Base-by-base conservation (phyloP, 92 coral and sea anemone genomes). In the Porites cylindrica region DNA sequence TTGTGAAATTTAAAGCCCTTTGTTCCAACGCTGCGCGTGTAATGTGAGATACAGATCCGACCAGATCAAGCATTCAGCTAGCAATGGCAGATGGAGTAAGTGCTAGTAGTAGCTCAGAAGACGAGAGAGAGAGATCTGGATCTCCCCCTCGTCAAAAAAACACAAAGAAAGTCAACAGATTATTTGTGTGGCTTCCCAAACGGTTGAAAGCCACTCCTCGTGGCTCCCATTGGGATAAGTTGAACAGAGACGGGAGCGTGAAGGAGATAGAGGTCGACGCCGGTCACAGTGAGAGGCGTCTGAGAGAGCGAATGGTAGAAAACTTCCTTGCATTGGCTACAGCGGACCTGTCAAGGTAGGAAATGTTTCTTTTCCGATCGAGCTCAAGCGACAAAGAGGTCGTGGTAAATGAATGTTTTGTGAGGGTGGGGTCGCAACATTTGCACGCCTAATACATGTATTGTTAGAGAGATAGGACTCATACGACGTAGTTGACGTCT, bases 101-200 rank as follows among this genome's bases (percentile, higher is more conserved):
- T 62, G 67, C 67, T 62, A 62, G 67, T 62, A 62, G 67, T 62
- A 62, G 67, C 67, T 62, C 67, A 62, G 67, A 62, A 62, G 67
- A 62, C 11, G 67, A 62, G 16, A 62, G 9, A 62, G 67, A 6
- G 67, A 62, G 67, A 62, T 6, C 67, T 62, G 67, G 11, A 62
- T 62, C 67, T 62, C 67, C 67, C 67, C 67, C 67, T 62, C 67
- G 67, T 62, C 10, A 13, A 62, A 62, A 7, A 62, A 62, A 62
- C 67, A 62, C 67, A 2, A 62, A 62, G 67, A 62, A 62, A 62
- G 67, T 62, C 8, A 62, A 62, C 67, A 62, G 67, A 62, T 62
- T 62, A 62, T 62, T 62, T 62, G 67, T 62, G 67, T 62, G 67
- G 67, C 67, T 62, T 62, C 11, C 67, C 67, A 62, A 62, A 62